Base-by-base conservation (phyloP, 92 coral and sea anemone genomes). In the Porites lobata region DNA sequence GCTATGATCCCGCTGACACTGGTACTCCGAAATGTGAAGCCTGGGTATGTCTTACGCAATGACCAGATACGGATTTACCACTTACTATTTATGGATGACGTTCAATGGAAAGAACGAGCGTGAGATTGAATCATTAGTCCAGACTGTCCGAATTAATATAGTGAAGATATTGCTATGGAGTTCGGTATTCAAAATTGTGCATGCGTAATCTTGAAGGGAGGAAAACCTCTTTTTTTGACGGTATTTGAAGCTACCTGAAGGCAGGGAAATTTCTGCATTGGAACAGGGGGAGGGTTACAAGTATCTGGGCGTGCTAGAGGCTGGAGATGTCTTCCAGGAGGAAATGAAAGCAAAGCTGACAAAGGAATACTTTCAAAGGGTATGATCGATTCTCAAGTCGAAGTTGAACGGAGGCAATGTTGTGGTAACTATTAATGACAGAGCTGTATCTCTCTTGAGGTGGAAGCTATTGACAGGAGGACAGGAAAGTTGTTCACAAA, bases 151-250 rank as follows among this genome's bases (percentile, higher is more conserved):
- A 19, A 79, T 79, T 8, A 61, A 61, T 53, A 61, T 53, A 79
- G 56, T 54, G n/a, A 62, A 2, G 72, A 59, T 59, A 13, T 79
- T 13, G 66, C 52, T 1, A 79, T 79, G 84, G 50, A 79, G 12
- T 79, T 79, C 64, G 84, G 84, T n/a, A 65, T 79, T 21, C 6
- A 53, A 43, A 80, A 66, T 47, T 80, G 85, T 65, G 85, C 85
- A 10, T 13, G 43, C 6, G 32, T 66, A 38, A 67, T 21, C 9
- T 56, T 80, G 11, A 64, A 9, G 63, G 1, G 76, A 15, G 76
- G 85, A 18, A 66, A 80, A n/a, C 50, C 67, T 0, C 22, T 32
- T 18, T 14, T 15, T 65, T 63, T 22, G 69, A 83, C 7, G 79
- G 87, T 5, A 70, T 83, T 22, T 4, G 4, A 8, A 6, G 6